Evolutionary conservation across 1,140 invertebrate genomes (phyloP), one percentile per base, ranked within the genome.

Genomic region (Stratiolaelaps scimitus): DNA sequence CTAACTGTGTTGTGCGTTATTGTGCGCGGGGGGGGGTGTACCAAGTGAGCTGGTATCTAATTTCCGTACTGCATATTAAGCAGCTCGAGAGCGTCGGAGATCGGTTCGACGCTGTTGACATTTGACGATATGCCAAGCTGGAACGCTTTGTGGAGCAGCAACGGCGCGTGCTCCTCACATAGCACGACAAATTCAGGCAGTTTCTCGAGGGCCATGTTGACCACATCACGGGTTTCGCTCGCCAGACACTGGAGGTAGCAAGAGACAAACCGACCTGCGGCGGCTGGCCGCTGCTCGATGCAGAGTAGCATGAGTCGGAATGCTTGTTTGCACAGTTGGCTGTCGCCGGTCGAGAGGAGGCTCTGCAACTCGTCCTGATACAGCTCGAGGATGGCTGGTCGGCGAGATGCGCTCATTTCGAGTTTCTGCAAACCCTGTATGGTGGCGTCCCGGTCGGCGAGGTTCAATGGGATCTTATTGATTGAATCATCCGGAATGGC

Each of bases 41-140:
- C 34, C 7, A 48, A 7, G 47, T 48, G 13, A 48, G 15, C 47
- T 26, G 20, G 53, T 15, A 29, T 15, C 77, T 78, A 88, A 78
- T 84, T 88, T 29, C 86, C 87, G 72, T 84, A 81, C 72, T 92
- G 88, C 48, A 85, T 79, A 76, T 90, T 89, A 47, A 93, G 80
- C 43, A 89, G 78, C 69, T 83, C 78, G 46, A 94, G 81, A 66
- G 84, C 84, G 73, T 88, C 88, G 48, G 81, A 83, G 53, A 93
- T 85, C 73, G 84, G 83, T n/a, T 79, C 76, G 48, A 83, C 81
- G 7, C 86, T 85, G 69, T 88, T 88, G 44, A 89, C 80, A 67
- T 85, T 85, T 29, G 84, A 85, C 70, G 82, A 81, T 45, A 91
- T 81, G 13, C 88, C 89, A 26, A 93, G 77, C 64, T 83, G 81